phyloP scores from a whole-genome alignment of 1,140 invertebrate species.

The Homarus americanus region DNA sequence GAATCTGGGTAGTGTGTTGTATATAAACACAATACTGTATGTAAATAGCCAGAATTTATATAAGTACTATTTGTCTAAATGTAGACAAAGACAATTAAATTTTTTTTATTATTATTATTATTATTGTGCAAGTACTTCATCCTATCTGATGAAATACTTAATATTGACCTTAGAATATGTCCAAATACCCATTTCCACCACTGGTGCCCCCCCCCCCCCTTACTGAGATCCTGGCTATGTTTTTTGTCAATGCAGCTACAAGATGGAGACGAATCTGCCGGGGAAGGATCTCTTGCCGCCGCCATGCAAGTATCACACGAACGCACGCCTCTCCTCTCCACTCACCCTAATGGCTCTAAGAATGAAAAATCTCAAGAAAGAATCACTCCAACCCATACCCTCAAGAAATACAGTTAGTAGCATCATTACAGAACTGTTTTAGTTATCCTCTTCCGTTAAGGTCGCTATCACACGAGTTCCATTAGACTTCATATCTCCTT shows the following conservation, averaged over 20 bases:
- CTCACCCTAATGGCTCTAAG: neutral
- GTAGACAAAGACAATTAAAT: too few relatives aligned
- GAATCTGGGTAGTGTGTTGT: too few relatives aligned
- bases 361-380: constrained; percentile 1
- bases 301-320: neutral
- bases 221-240: too few relatives aligned
- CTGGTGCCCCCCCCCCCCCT: too few relatives aligned
- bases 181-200: too few relatives aligned
- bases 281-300: neutral
- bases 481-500: too few relatives aligned
- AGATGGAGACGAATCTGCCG: neutral
- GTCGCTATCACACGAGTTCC: too few relatives aligned
- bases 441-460: neutral
- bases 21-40: too few relatives aligned
- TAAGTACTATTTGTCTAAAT: neutral
- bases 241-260: neutral
- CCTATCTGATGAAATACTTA: too few relatives aligned
- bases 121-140: too few relatives aligned
- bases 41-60: neutral
- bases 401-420: neutral
- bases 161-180: too few relatives aligned
- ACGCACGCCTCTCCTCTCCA: neutral
- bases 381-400: neutral
- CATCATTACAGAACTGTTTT: neutral
- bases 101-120: too few relatives aligned